Evolutionary conservation across 1,140 invertebrate genomes (phyloP), one percentile per base, ranked within the genome.

Genomic region (Pseudomyrmex concolor): DNA sequence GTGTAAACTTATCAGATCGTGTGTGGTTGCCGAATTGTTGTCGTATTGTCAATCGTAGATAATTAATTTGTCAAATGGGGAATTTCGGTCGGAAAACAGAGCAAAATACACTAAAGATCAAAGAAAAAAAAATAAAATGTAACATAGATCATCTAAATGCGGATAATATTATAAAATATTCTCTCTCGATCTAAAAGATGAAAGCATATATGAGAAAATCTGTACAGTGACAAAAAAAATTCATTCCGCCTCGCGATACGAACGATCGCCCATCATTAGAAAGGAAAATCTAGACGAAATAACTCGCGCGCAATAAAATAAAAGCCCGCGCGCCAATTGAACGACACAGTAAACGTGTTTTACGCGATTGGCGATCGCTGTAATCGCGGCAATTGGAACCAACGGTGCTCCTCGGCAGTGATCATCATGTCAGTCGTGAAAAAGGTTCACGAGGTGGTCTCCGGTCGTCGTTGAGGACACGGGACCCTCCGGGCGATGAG

Each of bases 401-500:
- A 34, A 34, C 34, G 34, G 57, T 48, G 57, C 25, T 54, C 1
- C 50, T 73, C 57, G 70, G 34, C 57, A 55, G 71, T 34, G 60
- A 76, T 57, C 71, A 48, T 17, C 71, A 48, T 17, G 72, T 83
- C 59, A 57, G 62, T 34, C 62, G 15, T 45, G 62, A 76, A 55
- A 48, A 48, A 57, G 17, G 55, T 76, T 80, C 85, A 59, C 68
- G 43, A 54, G 22, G 63, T 48, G 60, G 72, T 76, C 51, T 60
- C 5, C 4, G 34, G 34, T 12, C 45, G 50, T 34, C 59, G 72
- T 54, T 25, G 67, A 84, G 17, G 59, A 51, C 34, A 7, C 54
- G 34, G 50, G 64, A 86, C 82, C 34, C 66, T 63, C 63, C 72
- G 64, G n/a, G 70, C 76, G 67, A 64, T 77, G 72, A 71, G 59